A percentile compares a stretch with the other conserved stretches of the same genome.
Evolutionary conservation across 2,113 vertebrate genomes (phyloP).

Genomic region (Xiphias gladius): DNA sequence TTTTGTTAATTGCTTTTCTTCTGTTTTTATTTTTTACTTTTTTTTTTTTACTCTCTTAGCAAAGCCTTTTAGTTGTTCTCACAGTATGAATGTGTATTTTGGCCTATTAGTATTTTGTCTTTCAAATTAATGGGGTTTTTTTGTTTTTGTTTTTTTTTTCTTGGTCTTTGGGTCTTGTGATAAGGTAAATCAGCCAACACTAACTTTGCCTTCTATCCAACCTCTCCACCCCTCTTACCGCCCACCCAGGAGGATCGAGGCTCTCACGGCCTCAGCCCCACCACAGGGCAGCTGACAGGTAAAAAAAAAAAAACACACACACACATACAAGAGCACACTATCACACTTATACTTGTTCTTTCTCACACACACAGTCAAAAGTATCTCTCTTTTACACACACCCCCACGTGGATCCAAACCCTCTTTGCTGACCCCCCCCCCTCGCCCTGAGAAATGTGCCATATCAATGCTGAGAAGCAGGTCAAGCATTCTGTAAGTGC

Average conservation of each 20-base stretch:
- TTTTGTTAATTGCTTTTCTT: too few relatives aligned
- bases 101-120: background rate
- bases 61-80: too few relatives aligned
- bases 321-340: slow-evolving; percentile 9
- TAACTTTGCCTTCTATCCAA: slow-evolving; percentile 22
- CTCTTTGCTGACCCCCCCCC: slow-evolving; percentile 30
- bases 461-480: slow-evolving; percentile 78
- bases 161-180: slow-evolving; percentile 55
- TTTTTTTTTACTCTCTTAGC: too few relatives aligned
- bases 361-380: slow-evolving; percentile 34
- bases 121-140: background rate
- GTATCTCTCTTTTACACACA: slow-evolving; percentile 27
- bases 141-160: background rate
- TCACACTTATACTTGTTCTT: slow-evolving; percentile 37
- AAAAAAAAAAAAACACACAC: background rate
- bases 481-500: slow-evolving; percentile 76
- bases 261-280: slow-evolving; percentile 41
- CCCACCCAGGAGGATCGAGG: slow-evolving; percentile 54
- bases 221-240: slow-evolving; percentile 24
- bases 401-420: slow-evolving; percentile 33
- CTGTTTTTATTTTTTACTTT: too few relatives aligned
- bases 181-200: slow-evolving; percentile 54
- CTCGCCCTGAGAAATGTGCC: slow-evolving; percentile 69
- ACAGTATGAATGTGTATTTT: background rate
- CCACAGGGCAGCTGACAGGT: slow-evolving; percentile 43